A percentile compares a stretch with the other conserved stretches of the same genome.
Conservation (phyloP, 2,888 invertebrate species). For the Cryptocheilus praepositus region DNA sequence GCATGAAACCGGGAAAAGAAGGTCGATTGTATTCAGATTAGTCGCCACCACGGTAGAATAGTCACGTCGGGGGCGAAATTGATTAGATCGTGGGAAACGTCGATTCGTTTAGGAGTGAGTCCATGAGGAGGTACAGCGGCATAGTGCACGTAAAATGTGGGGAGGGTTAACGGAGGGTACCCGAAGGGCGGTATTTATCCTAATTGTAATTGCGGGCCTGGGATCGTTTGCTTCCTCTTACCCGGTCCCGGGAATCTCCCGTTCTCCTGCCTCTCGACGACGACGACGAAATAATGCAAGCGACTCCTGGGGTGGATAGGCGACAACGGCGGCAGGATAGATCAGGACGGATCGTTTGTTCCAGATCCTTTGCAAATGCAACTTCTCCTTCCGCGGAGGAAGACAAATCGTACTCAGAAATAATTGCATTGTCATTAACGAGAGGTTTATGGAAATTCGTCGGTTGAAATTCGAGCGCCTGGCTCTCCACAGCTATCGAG, state of each 20-base stretch:
- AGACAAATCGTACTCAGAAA: conserved; percentile 52
- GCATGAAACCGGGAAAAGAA: conserved; percentile 1
- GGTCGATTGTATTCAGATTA: conserved; percentile 39
- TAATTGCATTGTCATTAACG: conserved; percentile 63
- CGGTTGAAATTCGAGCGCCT: conserved; percentile 4
- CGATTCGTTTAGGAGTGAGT: conserved; percentile 24
- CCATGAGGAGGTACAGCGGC: too few relatives aligned
- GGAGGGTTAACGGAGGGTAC: too few relatives aligned
- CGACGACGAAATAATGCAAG: conserved; percentile 34
- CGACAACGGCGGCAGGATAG: neutral
- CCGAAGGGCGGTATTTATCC: conserved; percentile 37
- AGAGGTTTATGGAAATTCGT: conserved; percentile 61
- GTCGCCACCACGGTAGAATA: conserved; percentile 36
- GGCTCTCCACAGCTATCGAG: neutral
- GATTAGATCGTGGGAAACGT: conserved; percentile 46
- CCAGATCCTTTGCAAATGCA: conserved; percentile 33
- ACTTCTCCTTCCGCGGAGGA: conserved; percentile 21
- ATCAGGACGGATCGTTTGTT: conserved; percentile 41
- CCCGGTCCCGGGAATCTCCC: neutral
- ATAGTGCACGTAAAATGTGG: too few relatives aligned
- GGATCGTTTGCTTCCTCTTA: conserved; percentile 16
- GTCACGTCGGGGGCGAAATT: conserved; percentile 39
- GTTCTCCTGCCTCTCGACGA: conserved; percentile 4
- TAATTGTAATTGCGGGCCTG: conserved; percentile 50
- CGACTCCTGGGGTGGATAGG: conserved; percentile 10